Evolutionary conservation across 2,888 invertebrate genomes (phyloP), one percentile per base, ranked within the genome.

Genomic region (Leucania comma): DNA sequence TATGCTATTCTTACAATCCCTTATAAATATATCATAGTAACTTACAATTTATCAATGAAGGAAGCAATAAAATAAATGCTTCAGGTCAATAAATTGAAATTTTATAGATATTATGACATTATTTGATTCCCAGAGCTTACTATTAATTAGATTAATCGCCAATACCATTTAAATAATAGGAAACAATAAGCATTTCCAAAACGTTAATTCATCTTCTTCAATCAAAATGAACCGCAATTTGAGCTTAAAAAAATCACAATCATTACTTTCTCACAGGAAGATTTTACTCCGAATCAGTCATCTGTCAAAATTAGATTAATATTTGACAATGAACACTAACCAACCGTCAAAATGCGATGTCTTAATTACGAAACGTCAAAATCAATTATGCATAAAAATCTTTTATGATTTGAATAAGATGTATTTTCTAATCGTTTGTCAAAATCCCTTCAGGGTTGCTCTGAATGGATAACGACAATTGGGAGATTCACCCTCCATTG

Each of bases 401-500:
- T 85, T 75, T 81, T 84, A 58, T 90, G 90, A 79, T 92, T 92
- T 94, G 94, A 95, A 94, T 95, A 94, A 94, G 94, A 95, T 83
- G 83, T 88, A 94, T 93, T 81, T 77, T 67, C 54, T 79, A 87
- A 90, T 92, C 92, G 91, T 93, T 91, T 90, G 85, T 93, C 91
- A 89, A 87, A 90, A 89, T 89, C 85, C 86, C 90, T 86, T 87
- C 73, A 80, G 87, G 89, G 88, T 38, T 68, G 60, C 26, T 35
- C 32, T 60, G 69, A 72, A 77, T 71, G 69, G 71, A 51, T 59
- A 67, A 61, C 38, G 65, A 80, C 78, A 80, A 83, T 82, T 84
- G 86, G 82, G 53, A 64, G 72, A 60, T 59, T 77, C 75, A 81
- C 83, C 82, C 81, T 73, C 62, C 69, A 24, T 86, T 85, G 86